These are phyloP conservation scores for Syrphus vitripennis DNA, from an alignment of 2,888 invertebrate genomes.

Conservation along the genomic window DNA sequence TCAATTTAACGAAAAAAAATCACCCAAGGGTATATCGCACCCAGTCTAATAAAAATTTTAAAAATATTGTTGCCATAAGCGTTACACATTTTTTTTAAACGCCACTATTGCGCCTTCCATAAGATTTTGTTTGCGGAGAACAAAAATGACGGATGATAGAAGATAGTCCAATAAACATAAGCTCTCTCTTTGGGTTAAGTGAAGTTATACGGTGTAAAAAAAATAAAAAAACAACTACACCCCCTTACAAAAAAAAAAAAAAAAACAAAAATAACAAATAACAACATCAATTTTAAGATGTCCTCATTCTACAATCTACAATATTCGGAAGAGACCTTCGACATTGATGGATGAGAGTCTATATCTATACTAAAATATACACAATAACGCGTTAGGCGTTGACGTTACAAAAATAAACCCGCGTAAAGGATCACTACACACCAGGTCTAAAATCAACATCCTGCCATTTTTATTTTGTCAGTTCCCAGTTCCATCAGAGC, in stretches of 20 bases:
- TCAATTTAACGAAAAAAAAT: constrained; percentile 11
- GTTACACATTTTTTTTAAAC: background rate
- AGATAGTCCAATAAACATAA: constrained; percentile 45
- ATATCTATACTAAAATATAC: background rate
- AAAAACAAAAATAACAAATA: constrained; percentile 14
- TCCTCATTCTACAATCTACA: background rate
- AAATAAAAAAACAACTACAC: background rate
- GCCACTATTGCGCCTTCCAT: background rate
- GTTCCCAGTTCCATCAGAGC: background rate
- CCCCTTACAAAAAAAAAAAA: background rate
- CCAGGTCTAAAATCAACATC: constrained; percentile 48
- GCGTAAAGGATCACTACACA: constrained; percentile 58
- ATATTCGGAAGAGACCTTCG: background rate
- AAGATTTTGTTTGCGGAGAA: background rate
- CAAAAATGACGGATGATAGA: constrained; percentile 64
- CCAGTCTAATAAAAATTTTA: background rate
- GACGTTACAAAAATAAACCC: constrained; percentile 61
- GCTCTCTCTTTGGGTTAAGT: constrained; percentile 27
- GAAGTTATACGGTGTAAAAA: constrained; percentile 39
- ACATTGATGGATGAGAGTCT: constrained; percentile 67
- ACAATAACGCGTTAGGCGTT: constrained; percentile 50
- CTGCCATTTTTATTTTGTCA: constrained; percentile 13
- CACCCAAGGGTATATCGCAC: background rate
- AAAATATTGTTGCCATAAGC: constrained; percentile 20
- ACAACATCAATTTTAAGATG: constrained; percentile 65